Percentiles rank a stretch among this genome's conserved stretches.
These are phyloP conservation scores for Callyntrura guangdongensis DNA, from an alignment of 2,888 invertebrate genomes.

Conservation along the genomic window DNA sequence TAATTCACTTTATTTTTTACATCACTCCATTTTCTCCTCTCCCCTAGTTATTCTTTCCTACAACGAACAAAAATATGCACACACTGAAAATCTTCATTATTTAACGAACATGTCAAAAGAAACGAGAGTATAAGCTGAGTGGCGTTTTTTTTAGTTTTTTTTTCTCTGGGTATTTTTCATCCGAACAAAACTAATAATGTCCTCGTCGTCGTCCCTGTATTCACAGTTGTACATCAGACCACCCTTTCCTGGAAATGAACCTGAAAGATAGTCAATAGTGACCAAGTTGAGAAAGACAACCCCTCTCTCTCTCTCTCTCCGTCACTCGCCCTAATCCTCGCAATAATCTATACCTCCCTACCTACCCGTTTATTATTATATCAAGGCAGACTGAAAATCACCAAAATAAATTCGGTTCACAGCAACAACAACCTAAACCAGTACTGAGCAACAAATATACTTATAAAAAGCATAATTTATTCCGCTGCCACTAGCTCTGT, in stretches of 20 bases:
- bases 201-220: no score
- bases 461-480: no score
- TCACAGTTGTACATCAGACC: background rate
- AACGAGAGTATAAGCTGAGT: slow-evolving; percentile 4
- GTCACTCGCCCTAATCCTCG: slow-evolving; percentile 47
- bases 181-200: no score
- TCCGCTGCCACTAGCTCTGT: background rate
- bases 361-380: background rate
- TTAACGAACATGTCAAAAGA: slow-evolving; percentile 47
- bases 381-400: slow-evolving; percentile 22
- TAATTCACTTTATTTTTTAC: slow-evolving; percentile 60
- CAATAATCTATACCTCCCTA: slow-evolving; percentile 46
- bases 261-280: slow-evolving; percentile 41
- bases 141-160: no score
- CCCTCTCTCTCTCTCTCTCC: background rate
- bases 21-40: slow-evolving; percentile 47
- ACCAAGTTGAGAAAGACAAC: slow-evolving; percentile 39
- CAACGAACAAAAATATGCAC: no score
- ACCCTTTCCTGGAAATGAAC: slow-evolving; percentile 12
- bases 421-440: slow-evolving; percentile 1
- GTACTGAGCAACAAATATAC: no score
- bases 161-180: no score
- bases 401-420: background rate
- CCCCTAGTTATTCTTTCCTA: background rate
- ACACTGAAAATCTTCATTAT: slow-evolving; percentile 21